Base-by-base conservation (phyloP, 37 sponge, comb jelly and placozoan genomes). In the Oscarella lobularis region DNA sequence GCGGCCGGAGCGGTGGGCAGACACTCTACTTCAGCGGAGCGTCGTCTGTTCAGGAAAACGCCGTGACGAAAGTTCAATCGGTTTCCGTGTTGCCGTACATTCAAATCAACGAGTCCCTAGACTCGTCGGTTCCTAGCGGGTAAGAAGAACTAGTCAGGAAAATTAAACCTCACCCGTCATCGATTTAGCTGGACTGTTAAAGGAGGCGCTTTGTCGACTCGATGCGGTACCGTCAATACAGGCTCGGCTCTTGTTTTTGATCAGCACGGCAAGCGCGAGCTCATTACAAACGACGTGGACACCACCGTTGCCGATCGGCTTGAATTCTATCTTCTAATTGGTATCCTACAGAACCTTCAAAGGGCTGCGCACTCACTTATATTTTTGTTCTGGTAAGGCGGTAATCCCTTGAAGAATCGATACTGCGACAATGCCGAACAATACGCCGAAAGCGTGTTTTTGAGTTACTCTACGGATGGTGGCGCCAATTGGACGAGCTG, bases 361-460 rank as follows among this genome's bases (percentile, higher is more conserved):
- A n/a, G n/a, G n/a, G n/a, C n/a, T n/a, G n/a, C n/a, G n/a, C n/a
- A n/a, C n/a, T n/a, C n/a, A n/a, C n/a, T n/a, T n/a, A n/a, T n/a
- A n/a, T n/a, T n/a, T 48, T 48, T 48, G 60, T 48, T 48, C 60
- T 48, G n/a, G n/a, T n/a, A n/a, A 48, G 60, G 60, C 14, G 60
- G 60, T 20, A 48, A 48, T 48, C 20, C 60, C 20, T 20, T 27
- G 60, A 27, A 27, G 20, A 27, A 9, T 48, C 60, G 60, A 27
- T 48, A 48, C 60, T 48, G 60, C 60, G 60, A 48, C 60, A 48
- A 48, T 48, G 60, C 60, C 9, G 60, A 48, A 27, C 14, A 48
- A 9, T 27, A 9, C 14, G 20, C 14, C 20, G 60, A 48, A 48
- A 48, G 20, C 60, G 60, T 48, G 14, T 20, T 27, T 9, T 20